phyloP scores from a whole-genome alignment of 2,888 invertebrate genomes.

The Lissocephala sabroskyi region DNA sequence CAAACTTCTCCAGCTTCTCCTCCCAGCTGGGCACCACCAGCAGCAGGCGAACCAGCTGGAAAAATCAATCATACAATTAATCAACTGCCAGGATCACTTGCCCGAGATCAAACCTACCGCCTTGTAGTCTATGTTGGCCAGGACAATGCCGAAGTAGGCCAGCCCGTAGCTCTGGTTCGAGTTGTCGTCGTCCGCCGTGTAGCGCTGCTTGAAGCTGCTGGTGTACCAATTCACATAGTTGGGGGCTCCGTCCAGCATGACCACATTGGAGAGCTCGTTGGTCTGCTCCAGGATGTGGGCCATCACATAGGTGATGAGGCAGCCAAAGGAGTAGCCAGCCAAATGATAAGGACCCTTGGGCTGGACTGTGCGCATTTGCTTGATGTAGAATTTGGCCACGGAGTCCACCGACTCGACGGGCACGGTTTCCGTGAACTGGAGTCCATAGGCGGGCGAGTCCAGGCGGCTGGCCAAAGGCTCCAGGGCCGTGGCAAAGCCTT shows the following conservation, averaged over 20 bases:
- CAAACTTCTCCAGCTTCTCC: slow-evolving; percentile 71
- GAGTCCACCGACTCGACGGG: slow-evolving; percentile 82
- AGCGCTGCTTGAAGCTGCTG: slow-evolving; percentile 75
- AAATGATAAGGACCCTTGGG: slow-evolving; percentile 88
- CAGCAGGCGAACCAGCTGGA: slow-evolving; percentile 66
- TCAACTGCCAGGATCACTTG: too few relatives aligned
- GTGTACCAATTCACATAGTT: slow-evolving; percentile 85
- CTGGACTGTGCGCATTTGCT: slow-evolving; percentile 83
- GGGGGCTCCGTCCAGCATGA: slow-evolving; percentile 93
- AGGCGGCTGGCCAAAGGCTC: slow-evolving; percentile 82
- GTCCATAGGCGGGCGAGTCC: slow-evolving; percentile 85
- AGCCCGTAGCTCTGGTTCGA: slow-evolving; percentile 82
- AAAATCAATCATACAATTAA: neutral
- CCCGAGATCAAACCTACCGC: slow-evolving; percentile 75
- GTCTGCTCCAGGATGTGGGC: slow-evolving; percentile 84
- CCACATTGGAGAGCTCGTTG: slow-evolving; percentile 70
- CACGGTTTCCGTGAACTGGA: slow-evolving; percentile 87
- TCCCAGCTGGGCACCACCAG: slow-evolving; percentile 71
- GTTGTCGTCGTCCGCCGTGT: slow-evolving; percentile 72
- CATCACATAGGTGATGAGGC: slow-evolving; percentile 96
- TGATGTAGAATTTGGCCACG: slow-evolving; percentile 82
- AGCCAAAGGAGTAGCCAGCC: slow-evolving; percentile 97
- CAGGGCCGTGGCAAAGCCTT: slow-evolving; percentile 85
- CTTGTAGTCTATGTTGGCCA: slow-evolving; percentile 82
- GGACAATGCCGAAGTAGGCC: slow-evolving; percentile 86